Percentiles rank a stretch among this genome's conserved stretches.
phyloP scores from a whole-genome alignment of 2,888 invertebrate species.

The Gymnosoma rotundatum region DNA sequence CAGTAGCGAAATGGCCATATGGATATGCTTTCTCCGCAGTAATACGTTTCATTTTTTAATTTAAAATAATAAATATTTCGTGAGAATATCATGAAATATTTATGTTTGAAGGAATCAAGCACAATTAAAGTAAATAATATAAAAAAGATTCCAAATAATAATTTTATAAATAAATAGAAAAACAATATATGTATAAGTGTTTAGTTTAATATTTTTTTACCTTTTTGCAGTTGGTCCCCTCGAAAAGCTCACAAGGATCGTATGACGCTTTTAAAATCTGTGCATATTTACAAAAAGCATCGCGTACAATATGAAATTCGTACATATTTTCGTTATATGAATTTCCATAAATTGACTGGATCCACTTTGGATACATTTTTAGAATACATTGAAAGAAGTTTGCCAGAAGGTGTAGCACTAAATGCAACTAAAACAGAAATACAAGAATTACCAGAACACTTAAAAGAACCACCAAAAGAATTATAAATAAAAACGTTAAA shows the following conservation, averaged over 20 bases:
- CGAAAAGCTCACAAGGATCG: conserved; percentile 89
- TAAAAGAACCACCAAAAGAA: conserved; percentile 81
- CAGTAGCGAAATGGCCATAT: too few species aligned
- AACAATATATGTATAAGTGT: background rate
- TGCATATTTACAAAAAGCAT: conserved; percentile 96
- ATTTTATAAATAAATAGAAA: too few species aligned
- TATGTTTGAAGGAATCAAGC: too few species aligned
- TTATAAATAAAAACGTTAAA: conserved; percentile 68
- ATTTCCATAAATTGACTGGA: conserved; percentile 93
- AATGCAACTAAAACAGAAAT: conserved; percentile 92
- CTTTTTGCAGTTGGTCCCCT: conserved; percentile 86
- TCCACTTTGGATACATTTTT: conserved; percentile 97
- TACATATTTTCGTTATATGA: conserved; percentile 93
- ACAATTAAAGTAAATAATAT: too few species aligned
- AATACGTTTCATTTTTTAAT: too few species aligned
- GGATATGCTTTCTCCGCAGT: too few species aligned
- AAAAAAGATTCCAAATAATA: too few species aligned
- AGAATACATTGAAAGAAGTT: conserved; percentile 97
- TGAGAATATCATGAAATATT: too few species aligned
- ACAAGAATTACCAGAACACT: conserved; percentile 84
- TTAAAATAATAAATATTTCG: too few species aligned
- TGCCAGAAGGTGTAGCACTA: conserved; percentile 98
- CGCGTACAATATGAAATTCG: conserved; percentile 97
- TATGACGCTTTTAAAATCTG: conserved; percentile 92
- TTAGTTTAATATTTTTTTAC: background rate